These are phyloP conservation scores for Abscondita cerata DNA, from an alignment of 2,888 invertebrate genomes.

Conservation along the genomic window DNA sequence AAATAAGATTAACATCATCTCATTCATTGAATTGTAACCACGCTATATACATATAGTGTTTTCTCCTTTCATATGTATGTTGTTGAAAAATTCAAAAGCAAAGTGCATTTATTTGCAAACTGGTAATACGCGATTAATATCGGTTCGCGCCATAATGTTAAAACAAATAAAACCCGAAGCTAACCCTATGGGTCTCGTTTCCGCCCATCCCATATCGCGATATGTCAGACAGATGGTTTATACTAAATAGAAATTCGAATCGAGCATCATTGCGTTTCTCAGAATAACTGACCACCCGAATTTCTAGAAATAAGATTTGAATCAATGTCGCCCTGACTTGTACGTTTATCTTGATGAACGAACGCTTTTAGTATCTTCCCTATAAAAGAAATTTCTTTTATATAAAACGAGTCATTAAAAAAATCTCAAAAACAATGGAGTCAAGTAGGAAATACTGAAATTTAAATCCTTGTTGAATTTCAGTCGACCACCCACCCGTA, in stretches of 20 bases:
- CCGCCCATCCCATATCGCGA: slow-evolving; percentile 40
- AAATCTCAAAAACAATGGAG: slow-evolving; percentile 13
- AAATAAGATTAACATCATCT: too few species aligned
- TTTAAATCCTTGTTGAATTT: slow-evolving; percentile 9
- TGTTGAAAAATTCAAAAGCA: too few species aligned
- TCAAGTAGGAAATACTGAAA: slow-evolving; percentile 24
- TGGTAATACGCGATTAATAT: slow-evolving; percentile 30
- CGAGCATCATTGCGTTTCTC: slow-evolving; percentile 30
- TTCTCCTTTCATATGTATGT: too few species aligned
- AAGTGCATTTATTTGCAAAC: slow-evolving; percentile 25
- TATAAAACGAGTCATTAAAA: slow-evolving; percentile 1
- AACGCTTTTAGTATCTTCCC: slow-evolving; percentile 4
- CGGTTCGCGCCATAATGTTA: slow-evolving; percentile 26
- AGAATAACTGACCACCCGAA: slow-evolving; percentile 41
- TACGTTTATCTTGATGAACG: slow-evolving; percentile 10
- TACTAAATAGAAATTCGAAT: slow-evolving; percentile 34
- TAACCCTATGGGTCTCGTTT: slow-evolving; percentile 35
- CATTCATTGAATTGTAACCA: too few species aligned
- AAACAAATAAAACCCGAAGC: slow-evolving; percentile 34
- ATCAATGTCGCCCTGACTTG: slow-evolving; percentile 16
- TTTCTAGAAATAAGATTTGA: slow-evolving; percentile 38
- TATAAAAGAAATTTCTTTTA: slow-evolving; percentile 1
- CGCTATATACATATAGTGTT: too few species aligned
- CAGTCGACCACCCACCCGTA: not conserved
- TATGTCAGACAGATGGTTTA: slow-evolving; percentile 42